Evolutionary conservation across 2,888 invertebrate genomes (phyloP).

Genomic region (Caenorhabditis sp.): DNA sequence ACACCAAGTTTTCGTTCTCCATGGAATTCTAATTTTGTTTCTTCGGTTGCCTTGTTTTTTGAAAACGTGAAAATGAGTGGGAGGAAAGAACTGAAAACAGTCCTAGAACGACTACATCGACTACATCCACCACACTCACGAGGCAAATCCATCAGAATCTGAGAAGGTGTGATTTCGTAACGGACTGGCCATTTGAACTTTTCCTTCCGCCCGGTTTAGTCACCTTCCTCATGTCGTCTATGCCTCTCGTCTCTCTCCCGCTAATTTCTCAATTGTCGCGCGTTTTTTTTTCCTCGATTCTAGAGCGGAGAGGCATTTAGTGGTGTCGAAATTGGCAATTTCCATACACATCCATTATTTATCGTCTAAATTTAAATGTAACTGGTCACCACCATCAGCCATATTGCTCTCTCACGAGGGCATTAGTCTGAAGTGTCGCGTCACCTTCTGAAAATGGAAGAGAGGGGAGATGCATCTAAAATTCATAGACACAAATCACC

Average conservation of each 20-base stretch:
- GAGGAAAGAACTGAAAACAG: slow-evolving; percentile 20
- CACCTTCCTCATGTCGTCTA: slow-evolving; percentile 34
- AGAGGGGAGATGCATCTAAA: slow-evolving; percentile 10
- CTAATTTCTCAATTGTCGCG: slow-evolving; percentile 29
- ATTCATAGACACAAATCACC: slow-evolving; percentile 30
- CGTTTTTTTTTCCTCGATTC: slow-evolving; percentile 15
- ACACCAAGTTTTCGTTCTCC: slow-evolving; percentile 21
- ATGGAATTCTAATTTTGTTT: slow-evolving; percentile 31
- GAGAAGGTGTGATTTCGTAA: slow-evolving; percentile 9
- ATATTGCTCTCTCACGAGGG: slow-evolving; percentile 37
- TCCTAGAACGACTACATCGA: slow-evolving; percentile 33
- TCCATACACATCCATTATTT: slow-evolving; percentile 55
- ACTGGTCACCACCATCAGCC: slow-evolving; percentile 1
- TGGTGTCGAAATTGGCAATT: slow-evolving; percentile 48
- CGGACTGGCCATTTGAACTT: neutral
- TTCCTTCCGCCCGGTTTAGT: slow-evolving; percentile 24
- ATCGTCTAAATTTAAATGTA: slow-evolving; percentile 43
- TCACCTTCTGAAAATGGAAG: slow-evolving; percentile 1
- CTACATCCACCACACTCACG: slow-evolving; percentile 29
- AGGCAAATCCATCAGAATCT: slow-evolving; percentile 1
- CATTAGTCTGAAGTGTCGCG: slow-evolving; percentile 22
- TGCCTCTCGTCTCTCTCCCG: slow-evolving; percentile 16
- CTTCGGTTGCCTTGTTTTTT: slow-evolving; percentile 13
- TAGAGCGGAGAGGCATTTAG: slow-evolving; percentile 1
- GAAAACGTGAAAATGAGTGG: slow-evolving; percentile 23